Base-by-base conservation (phyloP, 2,113 vertebrate genomes). In the Oncorhynchus nerka region DNA sequence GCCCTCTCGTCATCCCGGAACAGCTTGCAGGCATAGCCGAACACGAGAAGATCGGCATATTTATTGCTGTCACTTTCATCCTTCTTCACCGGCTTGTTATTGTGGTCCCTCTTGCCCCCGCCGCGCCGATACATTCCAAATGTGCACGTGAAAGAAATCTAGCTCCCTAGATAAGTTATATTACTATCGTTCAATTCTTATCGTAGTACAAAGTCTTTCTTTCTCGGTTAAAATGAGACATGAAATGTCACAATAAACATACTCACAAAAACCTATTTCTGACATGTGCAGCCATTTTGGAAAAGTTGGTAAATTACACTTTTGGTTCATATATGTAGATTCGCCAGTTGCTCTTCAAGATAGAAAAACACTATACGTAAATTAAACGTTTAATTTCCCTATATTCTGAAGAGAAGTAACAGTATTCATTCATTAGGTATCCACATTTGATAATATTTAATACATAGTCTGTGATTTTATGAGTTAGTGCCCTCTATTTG, bases 11-110 rank as follows among this genome's bases (percentile, higher is more conserved):
- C 96, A 91, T 99, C 97, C 87, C 95, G 95, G 89, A 98, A 99
- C 87, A 99, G 90, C 93, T 99, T 99, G 93, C 97, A 99, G 92
- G 97, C 97, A 89, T 99, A 99, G 92, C 98, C 98, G 93, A 99
- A 99, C 59, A 99, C 97, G 92, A 99, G 93, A 84, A 99, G 93
- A 91, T 99, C 98, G 91, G 5, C n/a, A 22, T 62, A 62, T 62
- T 62, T 62, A 24, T 24, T 15, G 51, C 85, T 79, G 1, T 81
- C 86, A 79, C 74, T 78, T 39, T 62, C 59, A 62, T 94, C 89
- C 86, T 91, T 91, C 85, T 90, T 90, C 84, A 70, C 86, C 24
- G 92, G 75, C 67, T 91, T 92, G 79, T 78, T 89, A 76, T 86
- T 86, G 71, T 84, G 85, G 22, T 94, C 92, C 86, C 91, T 93